Evolutionary conservation across 2,113 vertebrate species (phyloP), one percentile per base, ranked within the genome.

Genomic region (Sminthopsis crassicaudata): DNA sequence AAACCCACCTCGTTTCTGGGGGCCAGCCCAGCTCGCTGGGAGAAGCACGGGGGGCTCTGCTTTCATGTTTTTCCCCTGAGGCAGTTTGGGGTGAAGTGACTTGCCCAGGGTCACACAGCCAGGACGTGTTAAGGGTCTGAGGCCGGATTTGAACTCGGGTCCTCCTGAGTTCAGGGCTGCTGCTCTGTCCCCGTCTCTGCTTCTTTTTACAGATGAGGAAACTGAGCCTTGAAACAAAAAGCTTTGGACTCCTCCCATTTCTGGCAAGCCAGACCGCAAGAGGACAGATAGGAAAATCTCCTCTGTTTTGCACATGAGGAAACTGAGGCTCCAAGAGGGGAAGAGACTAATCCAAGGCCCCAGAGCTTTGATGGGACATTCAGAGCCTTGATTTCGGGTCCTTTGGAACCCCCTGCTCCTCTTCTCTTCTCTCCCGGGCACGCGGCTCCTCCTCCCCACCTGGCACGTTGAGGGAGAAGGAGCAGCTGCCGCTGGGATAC

Each of bases 281-380:
- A 84, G 8, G 67, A 8, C 42, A 19, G 16, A 42, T 6, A 8
- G 6, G n/a, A 42, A 22, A 16, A 67, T n/a, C 22, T 42, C 67
- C 19, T 19, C 67, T 3, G 42, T 84, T 84, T 67, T 42, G 23
- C n/a, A 84, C 2, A 23, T 84, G 67, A 8, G 67, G 7, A 84
- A 84, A 84, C 60, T 76, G 60, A 42, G 67, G 60, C 14, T 76
- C 36, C 60, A n/a, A 42, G 36, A 84, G 19, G n/a, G 19, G n/a
- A 84, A 84, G n/a, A 42, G n/a, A 23, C 19, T 84, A 8, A 2
- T 84, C 42, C 19, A 84, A 84, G 19, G 67, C 19, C 67, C n/a
- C 22, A 84, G 6, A 76, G 1, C 0, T 7, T 16, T 1, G 4
- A 76, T 22, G 14, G n/a, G 36, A n/a, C 19, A 1, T 6, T 19